Conservation (phyloP, 37 sponge, comb jelly and placozoan species). For the Eunapius fragilis region DNA sequence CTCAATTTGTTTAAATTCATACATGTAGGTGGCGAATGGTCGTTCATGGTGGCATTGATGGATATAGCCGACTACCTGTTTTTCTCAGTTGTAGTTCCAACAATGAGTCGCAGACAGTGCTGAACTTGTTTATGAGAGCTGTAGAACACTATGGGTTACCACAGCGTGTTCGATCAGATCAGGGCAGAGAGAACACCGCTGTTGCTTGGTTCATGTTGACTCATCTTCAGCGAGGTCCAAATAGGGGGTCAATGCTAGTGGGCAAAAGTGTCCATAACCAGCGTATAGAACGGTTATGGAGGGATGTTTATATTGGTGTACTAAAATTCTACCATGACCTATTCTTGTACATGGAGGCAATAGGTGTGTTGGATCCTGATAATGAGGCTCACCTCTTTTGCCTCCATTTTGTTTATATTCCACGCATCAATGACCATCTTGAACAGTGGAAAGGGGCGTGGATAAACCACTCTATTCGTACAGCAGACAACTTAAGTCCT, state of each 20-base stretch:
- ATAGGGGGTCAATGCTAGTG: constrained; percentile 29
- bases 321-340: background rate
- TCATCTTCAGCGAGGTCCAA: constrained; percentile 55
- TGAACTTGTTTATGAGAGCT: constrained; percentile 25
- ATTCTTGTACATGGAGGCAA: background rate
- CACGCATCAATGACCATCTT: constrained; percentile 39
- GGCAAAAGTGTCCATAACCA: constrained; percentile 43
- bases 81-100: constrained; percentile 26
- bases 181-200: constrained; percentile 44
- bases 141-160: constrained; percentile 45
- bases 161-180: constrained; percentile 46
- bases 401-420: constrained; percentile 58
- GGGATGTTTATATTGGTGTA: background rate
- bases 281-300: constrained; percentile 12
- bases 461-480: constrained; percentile 51
- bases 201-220: constrained; percentile 39
- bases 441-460: constrained; percentile 29
- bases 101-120: constrained; percentile 46
- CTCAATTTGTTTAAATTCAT: too few species aligned
- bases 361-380: background rate
- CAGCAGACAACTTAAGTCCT: constrained; percentile 30
- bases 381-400: background rate
- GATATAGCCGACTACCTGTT: constrained; percentile 33
- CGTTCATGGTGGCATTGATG: constrained; percentile 62
- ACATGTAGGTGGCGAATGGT: constrained; percentile 60